Evolutionary conservation across 1,140 invertebrate species (phyloP).

Genomic region (Watersipora subatra): DNA sequence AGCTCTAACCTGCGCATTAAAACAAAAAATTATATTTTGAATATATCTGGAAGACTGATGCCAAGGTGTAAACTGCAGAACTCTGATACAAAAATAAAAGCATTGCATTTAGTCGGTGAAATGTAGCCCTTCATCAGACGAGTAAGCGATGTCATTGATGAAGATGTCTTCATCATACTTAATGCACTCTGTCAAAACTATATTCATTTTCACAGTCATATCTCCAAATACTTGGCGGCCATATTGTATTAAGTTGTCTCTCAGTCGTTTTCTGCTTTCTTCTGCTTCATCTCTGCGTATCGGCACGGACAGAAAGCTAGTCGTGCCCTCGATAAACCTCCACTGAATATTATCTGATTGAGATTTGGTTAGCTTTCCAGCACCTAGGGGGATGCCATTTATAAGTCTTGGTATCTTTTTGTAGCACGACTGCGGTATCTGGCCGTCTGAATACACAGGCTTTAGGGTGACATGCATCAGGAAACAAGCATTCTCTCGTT

Average conservation of each 20-base stretch:
- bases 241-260: slow-evolving; percentile 19
- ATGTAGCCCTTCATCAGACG: slow-evolving; percentile 20
- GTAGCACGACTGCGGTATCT: slow-evolving; percentile 17
- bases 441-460: slow-evolving; percentile 19
- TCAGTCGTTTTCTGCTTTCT: slow-evolving; percentile 16
- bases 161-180: slow-evolving; percentile 23
- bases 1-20: no score
- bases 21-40: no score
- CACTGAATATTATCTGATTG: slow-evolving; percentile 19
- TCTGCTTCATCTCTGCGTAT: slow-evolving; percentile 21
- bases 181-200: slow-evolving; percentile 22
- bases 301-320: slow-evolving; percentile 21
- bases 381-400: slow-evolving; percentile 26
- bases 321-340: slow-evolving; percentile 21
- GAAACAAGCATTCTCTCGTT: slow-evolving; percentile 16
- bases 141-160: slow-evolving; percentile 25
- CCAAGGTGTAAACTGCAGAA: no score
- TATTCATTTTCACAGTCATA: slow-evolving; percentile 20
- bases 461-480: slow-evolving; percentile 20
- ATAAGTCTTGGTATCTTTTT: slow-evolving; percentile 23
- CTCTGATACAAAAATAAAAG: no score
- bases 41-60: no score
- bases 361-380: slow-evolving; percentile 18
- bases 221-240: slow-evolving; percentile 23
- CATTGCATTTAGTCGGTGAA: slow-evolving; percentile 18